Conservation (phyloP, 2,797 vertebrate species). For the Mormyrus hasselquistii region DNA sequence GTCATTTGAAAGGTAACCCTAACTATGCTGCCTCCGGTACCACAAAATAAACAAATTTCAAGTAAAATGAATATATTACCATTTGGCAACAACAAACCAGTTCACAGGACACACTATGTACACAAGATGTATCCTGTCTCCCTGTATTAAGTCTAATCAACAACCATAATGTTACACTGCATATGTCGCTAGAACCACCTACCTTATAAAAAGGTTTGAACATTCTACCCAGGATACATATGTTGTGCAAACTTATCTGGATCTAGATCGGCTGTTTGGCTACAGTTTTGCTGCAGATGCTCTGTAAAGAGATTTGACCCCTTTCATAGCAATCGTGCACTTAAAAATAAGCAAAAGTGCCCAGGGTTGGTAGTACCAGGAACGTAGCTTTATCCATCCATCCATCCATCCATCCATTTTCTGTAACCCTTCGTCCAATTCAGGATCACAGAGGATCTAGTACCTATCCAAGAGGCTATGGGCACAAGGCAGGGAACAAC, state of each 20-base stretch:
- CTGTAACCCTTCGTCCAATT: not conserved
- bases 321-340: not conserved
- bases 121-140: not conserved
- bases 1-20: not conserved
- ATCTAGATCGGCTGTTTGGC: not conserved
- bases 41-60: not conserved
- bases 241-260: not conserved
- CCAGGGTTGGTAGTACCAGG: not conserved
- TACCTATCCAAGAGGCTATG: not conserved
- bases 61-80: not conserved
- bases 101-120: not conserved
- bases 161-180: not conserved
- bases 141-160: not conserved
- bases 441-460: not conserved
- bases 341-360: not conserved
- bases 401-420: not conserved
- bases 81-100: not conserved
- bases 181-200: not conserved
- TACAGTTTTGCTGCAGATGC: not conserved
- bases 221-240: not conserved
- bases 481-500: not conserved
- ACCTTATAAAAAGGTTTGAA: not conserved
- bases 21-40: not conserved
- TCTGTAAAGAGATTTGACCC: not conserved
- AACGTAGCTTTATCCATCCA: not conserved